Conservation (phyloP, 2,888 invertebrate species). For the Neria commutata region DNA sequence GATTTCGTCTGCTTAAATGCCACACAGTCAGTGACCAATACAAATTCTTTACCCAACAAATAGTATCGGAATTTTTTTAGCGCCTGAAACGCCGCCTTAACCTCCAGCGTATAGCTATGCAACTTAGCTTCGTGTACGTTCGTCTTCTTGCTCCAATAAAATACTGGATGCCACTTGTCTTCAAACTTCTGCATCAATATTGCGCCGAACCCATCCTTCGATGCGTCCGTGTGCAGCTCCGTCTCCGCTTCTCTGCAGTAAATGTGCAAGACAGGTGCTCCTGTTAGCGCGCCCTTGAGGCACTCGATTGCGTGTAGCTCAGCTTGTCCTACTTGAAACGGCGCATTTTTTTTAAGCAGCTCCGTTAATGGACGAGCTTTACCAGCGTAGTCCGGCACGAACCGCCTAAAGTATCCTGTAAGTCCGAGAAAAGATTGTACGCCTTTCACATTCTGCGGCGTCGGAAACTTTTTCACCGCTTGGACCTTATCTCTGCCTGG, state of each 20-base stretch:
- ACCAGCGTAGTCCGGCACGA: slow-evolving; percentile 11
- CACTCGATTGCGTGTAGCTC: slow-evolving; percentile 13
- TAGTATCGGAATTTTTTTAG: slow-evolving; percentile 41
- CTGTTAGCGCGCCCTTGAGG: slow-evolving; percentile 12
- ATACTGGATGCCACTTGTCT: slow-evolving; percentile 7
- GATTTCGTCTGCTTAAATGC: slow-evolving; percentile 31
- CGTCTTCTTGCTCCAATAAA: slow-evolving; percentile 20
- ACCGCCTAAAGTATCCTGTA: slow-evolving; percentile 20
- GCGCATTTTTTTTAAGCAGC: slow-evolving; percentile 6
- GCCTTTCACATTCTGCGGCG: neutral
- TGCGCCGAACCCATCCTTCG: slow-evolving; percentile 30
- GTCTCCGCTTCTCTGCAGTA: slow-evolving; percentile 21
- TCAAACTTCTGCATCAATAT: slow-evolving; percentile 25
- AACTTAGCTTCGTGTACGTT: neutral
- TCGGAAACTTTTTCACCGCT: neutral
- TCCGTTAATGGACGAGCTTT: slow-evolving; percentile 12
- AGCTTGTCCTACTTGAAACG: slow-evolving; percentile 12
- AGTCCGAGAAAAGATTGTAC: neutral
- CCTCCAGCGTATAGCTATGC: slow-evolving; percentile 35
- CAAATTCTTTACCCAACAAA: slow-evolving; percentile 32
- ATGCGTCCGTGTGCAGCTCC: slow-evolving; percentile 32
- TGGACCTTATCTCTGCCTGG: neutral
- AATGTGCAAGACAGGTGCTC: slow-evolving; percentile 23
- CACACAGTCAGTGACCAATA: slow-evolving; percentile 27
- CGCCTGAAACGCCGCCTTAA: slow-evolving; percentile 33